These are phyloP conservation scores for Limnephilus lunatus DNA, from an alignment of 2,888 invertebrate species.

Conservation along the genomic window DNA sequence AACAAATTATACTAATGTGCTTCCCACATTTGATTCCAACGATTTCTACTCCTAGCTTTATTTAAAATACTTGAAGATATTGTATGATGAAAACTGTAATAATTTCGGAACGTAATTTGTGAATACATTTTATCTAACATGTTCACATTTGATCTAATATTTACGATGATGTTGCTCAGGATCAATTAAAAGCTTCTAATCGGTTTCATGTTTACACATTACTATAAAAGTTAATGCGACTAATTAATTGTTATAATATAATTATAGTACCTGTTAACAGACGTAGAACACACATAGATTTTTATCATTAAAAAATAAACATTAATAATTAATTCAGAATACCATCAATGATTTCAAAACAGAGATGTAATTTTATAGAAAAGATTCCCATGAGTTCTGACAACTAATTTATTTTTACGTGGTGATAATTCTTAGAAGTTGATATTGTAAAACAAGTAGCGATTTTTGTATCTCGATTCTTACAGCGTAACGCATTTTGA, in stretches of 20 bases:
- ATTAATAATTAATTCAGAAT: not conserved
- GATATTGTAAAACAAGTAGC: not conserved
- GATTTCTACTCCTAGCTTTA: too few relatives aligned
- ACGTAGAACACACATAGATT: not conserved
- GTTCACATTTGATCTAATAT: not conserved
- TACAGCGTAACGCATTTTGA: not conserved
- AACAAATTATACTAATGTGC: too few relatives aligned
- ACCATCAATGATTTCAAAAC: not conserved
- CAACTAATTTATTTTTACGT: not conserved
- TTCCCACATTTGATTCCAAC: too few relatives aligned
- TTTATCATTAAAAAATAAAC: not conserved
- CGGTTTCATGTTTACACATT: conserved; percentile 10
- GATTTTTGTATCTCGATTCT: conserved; percentile 3
- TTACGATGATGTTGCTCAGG: not conserved
- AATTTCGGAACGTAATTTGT: not conserved
- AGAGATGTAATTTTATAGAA: not conserved
- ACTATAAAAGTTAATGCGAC: conserved; percentile 12
- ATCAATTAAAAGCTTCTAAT: not conserved
- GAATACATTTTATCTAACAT: not conserved
- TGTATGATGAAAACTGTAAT: not conserved
- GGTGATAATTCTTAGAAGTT: not conserved
- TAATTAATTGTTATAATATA: not conserved
- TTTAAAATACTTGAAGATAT: too few relatives aligned
- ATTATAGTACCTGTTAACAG: not conserved
- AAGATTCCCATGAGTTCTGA: not conserved